A percentile compares a stretch with the other conserved stretches of the same genome.
These are phyloP conservation scores for Helicoverpa assulta DNA, from an alignment of 2,888 invertebrate species.

Conservation along the genomic window DNA sequence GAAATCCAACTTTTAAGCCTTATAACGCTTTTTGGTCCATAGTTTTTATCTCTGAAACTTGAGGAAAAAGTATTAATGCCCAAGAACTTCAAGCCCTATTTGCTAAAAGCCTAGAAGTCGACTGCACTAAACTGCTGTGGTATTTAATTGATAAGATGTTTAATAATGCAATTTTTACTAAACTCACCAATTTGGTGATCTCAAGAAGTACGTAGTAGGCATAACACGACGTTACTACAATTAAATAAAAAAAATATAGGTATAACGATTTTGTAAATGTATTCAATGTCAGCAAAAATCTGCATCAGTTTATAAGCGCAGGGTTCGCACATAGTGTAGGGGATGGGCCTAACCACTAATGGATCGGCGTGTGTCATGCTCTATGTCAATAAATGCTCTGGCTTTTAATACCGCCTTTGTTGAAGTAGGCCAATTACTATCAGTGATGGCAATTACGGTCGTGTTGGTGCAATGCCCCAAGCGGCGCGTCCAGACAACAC, in stretches of 20 bases:
- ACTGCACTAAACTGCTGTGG: no score
- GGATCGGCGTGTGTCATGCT: slow-evolving; percentile 79
- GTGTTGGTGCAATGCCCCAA: slow-evolving; percentile 64
- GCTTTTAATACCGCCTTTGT: slow-evolving; percentile 83
- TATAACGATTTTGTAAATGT: no score
- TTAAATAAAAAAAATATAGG: no score
- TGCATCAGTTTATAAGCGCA: slow-evolving; percentile 28
- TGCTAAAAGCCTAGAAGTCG: slow-evolving; percentile 26
- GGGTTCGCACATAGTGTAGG: slow-evolving; percentile 36
- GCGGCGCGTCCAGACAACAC: slow-evolving; percentile 26
- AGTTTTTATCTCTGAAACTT: slow-evolving; percentile 13
- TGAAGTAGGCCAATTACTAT: slow-evolving; percentile 82
- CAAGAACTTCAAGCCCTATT: slow-evolving; percentile 34
- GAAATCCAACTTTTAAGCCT: slow-evolving; percentile 4
- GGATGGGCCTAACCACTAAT: slow-evolving; percentile 77
- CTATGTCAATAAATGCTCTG: slow-evolving; percentile 80
- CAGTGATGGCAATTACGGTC: slow-evolving; percentile 72
- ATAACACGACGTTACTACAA: no score
- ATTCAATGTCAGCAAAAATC: slow-evolving; percentile 1
- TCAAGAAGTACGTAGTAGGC: no score
- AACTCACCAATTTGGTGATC: neutral
- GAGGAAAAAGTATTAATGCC: slow-evolving; percentile 19
- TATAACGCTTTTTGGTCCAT: slow-evolving; percentile 13
- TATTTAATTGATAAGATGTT: slow-evolving; percentile 2
- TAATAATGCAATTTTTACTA: neutral